These are phyloP conservation scores for Siderastrea siderea DNA, from an alignment of 92 coral and sea anemone genomes.

Conservation along the genomic window DNA sequence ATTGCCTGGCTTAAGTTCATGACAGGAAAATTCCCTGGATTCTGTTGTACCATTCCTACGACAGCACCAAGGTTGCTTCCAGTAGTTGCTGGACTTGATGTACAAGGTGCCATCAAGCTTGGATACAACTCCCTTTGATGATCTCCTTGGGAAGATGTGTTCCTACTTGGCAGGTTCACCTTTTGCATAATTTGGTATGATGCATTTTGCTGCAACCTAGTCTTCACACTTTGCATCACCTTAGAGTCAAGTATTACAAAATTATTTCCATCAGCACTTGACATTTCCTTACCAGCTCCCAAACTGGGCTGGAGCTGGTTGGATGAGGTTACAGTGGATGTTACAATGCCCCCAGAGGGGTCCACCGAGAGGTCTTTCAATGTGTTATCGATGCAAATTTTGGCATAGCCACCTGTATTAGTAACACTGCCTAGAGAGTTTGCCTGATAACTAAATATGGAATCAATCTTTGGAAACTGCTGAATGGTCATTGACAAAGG, in stretches of 20 bases:
- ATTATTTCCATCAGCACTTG: background rate
- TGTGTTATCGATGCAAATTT: slow-evolving; percentile 25
- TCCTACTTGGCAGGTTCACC: background rate
- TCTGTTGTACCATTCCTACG: slow-evolving; percentile 11
- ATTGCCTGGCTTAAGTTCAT: slow-evolving; percentile 28
- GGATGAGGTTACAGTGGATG: background rate
- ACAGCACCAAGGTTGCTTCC: background rate
- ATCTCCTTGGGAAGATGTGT: background rate
- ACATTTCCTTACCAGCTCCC: background rate
- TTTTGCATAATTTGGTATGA: slow-evolving; percentile 8
- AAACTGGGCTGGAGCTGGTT: no score
- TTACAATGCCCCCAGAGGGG: background rate
- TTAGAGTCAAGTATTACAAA: background rate
- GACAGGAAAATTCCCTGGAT: slow-evolving; percentile 12
- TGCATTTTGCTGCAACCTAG: slow-evolving; percentile 17
- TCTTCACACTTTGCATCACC: slow-evolving; percentile 2
- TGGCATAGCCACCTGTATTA: background rate
- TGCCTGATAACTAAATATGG: slow-evolving; percentile 35
- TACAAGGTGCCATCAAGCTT: slow-evolving; percentile 26
- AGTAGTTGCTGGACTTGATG: slow-evolving; percentile 48
- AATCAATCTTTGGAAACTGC: slow-evolving; percentile 20
- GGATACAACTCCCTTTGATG: slow-evolving; percentile 1
- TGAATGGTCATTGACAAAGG: slow-evolving; percentile 15
- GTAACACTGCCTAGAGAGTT: background rate
- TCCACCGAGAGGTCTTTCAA: slow-evolving; percentile 29